Conservation (phyloP, 2,113 vertebrate species). For the Dendrocopos noguchii region DNA sequence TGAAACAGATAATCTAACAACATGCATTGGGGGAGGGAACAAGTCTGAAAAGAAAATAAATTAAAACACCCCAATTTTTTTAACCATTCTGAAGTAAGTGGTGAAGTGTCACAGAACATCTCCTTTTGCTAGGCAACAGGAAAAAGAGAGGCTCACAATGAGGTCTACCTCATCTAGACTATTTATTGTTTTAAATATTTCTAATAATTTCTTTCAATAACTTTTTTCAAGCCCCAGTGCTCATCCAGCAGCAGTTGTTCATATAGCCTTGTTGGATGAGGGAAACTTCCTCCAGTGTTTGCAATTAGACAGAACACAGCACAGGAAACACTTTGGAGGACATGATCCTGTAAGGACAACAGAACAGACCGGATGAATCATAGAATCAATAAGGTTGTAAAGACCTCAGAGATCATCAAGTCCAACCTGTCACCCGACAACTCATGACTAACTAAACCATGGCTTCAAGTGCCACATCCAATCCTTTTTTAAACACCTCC, state of each 20-base stretch:
- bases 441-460: too few relatives aligned
- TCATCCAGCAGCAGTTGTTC: neutral
- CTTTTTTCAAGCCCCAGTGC: neutral
- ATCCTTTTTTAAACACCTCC: too few relatives aligned
- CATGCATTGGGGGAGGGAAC: rapidly evolving
- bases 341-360: neutral
- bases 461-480: too few relatives aligned
- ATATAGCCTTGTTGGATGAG: neutral
- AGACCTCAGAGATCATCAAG: too few relatives aligned
- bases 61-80: neutral
- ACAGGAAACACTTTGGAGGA: neutral
- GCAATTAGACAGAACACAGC: neutral
- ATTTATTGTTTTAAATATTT: neutral
- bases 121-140: neutral
- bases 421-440: too few relatives aligned
- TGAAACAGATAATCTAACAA: neutral
- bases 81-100: neutral
- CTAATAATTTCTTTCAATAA: neutral
- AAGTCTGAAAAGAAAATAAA: neutral
- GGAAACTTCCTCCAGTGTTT: neutral
- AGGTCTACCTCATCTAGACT: neutral
- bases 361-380: rapidly evolving
- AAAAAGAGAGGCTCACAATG: neutral
- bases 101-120: rapidly evolving
- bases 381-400: too few relatives aligned